Evolutionary conservation across 2,888 invertebrate genomes (phyloP).

Genomic region (Andrena fulva): DNA sequence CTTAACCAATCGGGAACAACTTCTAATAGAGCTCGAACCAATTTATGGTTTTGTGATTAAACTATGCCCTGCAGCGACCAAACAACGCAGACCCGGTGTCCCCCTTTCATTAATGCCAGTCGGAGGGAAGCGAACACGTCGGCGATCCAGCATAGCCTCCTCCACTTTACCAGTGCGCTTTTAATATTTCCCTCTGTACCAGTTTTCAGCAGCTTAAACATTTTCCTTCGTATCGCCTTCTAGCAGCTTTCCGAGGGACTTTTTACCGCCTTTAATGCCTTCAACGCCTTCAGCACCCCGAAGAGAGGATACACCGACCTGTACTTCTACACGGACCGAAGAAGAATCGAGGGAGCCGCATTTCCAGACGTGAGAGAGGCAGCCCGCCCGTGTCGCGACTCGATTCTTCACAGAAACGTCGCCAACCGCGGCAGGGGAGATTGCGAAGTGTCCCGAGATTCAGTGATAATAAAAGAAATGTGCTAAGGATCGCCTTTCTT

Average conservation of each 20-base stretch:
- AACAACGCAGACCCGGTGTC: too few species aligned
- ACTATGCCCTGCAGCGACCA: too few species aligned
- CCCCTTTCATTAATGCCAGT: too few species aligned
- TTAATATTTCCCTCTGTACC: background rate
- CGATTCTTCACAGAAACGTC: conserved; percentile 15
- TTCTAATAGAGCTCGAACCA: background rate
- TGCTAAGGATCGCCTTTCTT: conserved; percentile 28
- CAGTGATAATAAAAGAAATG: conserved; percentile 41
- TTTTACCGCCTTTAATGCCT: conserved; percentile 3
- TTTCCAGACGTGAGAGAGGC: conserved; percentile 15
- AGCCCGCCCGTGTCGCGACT: background rate
- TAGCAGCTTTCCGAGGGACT: background rate
- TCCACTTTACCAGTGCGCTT: background rate
- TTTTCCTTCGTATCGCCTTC: background rate
- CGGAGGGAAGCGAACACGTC: too few species aligned
- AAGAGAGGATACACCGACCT: background rate
- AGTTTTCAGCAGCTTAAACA: background rate
- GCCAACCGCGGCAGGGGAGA: conserved; percentile 7
- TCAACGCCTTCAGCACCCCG: background rate
- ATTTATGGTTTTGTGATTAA: too few species aligned
- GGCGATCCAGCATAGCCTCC: background rate
- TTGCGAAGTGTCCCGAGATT: conserved; percentile 48
- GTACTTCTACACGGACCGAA: background rate
- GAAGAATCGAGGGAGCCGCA: conserved; percentile 30
- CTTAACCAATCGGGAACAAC: too few species aligned